Conservation (phyloP, 2,113 vertebrate genomes). For the Takifugu flavidus region DNA sequence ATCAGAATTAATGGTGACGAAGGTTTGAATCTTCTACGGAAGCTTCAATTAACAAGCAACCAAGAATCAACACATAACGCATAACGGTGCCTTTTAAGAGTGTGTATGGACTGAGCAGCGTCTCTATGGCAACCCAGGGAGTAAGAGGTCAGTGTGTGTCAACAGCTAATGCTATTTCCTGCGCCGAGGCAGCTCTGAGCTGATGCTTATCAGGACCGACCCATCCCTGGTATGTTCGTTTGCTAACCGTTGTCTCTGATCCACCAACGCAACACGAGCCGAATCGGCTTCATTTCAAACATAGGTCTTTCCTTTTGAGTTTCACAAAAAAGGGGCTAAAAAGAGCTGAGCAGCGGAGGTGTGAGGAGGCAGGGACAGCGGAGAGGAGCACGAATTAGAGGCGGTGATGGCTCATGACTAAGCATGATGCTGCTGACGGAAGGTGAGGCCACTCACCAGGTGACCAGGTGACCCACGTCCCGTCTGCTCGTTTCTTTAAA, state of each 20-base stretch:
- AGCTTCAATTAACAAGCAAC: no score
- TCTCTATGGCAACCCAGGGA: constrained; percentile 67
- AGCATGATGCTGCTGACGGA: constrained; percentile 43
- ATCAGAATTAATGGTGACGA: no score
- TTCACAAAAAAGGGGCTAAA: not conserved
- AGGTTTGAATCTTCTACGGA: no score
- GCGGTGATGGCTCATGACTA: constrained; percentile 50
- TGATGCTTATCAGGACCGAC: constrained; percentile 56
- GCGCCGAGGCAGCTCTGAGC: constrained; percentile 52
- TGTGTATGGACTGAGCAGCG: constrained; percentile 18
- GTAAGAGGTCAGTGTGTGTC: constrained; percentile 46
- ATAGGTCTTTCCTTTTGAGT: no score
- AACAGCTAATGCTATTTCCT: constrained; percentile 70
- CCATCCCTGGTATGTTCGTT: constrained; percentile 21
- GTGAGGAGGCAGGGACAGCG: not conserved
- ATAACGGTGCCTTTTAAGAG: not conserved
- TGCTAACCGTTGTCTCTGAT: constrained; percentile 1
- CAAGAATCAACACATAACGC: no score
- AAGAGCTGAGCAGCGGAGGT: not conserved
- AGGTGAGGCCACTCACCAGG: constrained; percentile 49
- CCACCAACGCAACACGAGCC: not conserved
- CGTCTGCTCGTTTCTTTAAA: constrained; percentile 1
- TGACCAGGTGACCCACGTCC: constrained; percentile 46
- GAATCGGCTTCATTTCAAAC: not conserved
- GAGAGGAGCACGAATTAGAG: constrained; percentile 4